These are phyloP conservation scores for Pogonomyrmex barbatus DNA, from an alignment of 1,140 invertebrate species.

Conservation along the genomic window DNA sequence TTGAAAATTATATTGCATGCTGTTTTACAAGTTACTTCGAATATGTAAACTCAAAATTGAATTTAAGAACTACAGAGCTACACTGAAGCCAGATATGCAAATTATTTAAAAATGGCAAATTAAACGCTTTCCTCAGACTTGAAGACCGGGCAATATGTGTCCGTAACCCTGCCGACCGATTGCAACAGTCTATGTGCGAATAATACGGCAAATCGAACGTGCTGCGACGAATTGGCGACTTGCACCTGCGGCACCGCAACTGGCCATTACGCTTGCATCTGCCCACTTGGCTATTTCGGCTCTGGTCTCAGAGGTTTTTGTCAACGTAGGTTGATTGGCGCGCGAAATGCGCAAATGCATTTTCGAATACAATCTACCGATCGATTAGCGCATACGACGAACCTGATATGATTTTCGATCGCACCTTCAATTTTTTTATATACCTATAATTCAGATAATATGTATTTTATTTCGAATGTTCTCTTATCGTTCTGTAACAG, in stretches of 20 bases:
- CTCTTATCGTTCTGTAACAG: constrained; percentile 70
- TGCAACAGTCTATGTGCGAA: constrained; percentile 87
- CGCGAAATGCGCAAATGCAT: background rate
- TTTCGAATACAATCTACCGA: background rate
- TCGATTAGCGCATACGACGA: background rate
- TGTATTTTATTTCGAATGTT: constrained; percentile 34
- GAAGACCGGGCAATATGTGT: constrained; percentile 87
- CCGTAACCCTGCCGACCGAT: constrained; percentile 83
- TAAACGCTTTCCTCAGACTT: constrained; percentile 85
- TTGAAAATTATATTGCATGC: background rate
- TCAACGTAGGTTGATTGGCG: constrained; percentile 85
- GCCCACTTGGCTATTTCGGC: constrained; percentile 89
- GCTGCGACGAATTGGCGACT: constrained; percentile 88
- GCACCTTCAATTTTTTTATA: background rate
- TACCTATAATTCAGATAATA: background rate
- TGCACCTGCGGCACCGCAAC: constrained; percentile 90
- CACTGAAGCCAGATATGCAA: background rate
- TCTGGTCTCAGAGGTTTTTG: constrained; percentile 88
- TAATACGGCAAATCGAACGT: constrained; percentile 79
- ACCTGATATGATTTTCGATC: background rate
- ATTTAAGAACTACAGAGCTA: background rate
- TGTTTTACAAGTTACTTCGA: background rate
- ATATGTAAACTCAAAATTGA: background rate
- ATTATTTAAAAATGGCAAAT: background rate
- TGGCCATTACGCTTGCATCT: constrained; percentile 90